Evolutionary conservation across 1,140 invertebrate genomes (phyloP).

Genomic region (Drepana arcuata): DNA sequence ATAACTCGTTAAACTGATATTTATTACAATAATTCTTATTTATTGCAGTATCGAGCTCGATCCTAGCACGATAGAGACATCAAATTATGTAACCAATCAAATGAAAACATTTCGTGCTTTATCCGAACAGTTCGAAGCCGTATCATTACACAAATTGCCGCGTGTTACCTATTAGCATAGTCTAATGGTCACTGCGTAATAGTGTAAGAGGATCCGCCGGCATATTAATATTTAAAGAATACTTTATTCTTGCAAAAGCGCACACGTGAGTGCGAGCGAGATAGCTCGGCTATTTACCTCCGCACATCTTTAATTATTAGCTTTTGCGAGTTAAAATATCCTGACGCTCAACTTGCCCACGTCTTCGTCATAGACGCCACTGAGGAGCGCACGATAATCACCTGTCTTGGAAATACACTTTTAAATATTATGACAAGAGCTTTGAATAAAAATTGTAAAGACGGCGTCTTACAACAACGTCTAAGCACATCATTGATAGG

Average conservation of each 20-base stretch:
- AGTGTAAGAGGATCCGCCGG: slow-evolving; percentile 22
- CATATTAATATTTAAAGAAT: slow-evolving; percentile 36
- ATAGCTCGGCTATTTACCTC: slow-evolving; percentile 48
- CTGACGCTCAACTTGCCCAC: slow-evolving; percentile 24
- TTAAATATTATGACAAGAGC: too few relatives aligned
- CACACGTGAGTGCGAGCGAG: slow-evolving; percentile 32
- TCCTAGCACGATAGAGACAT: slow-evolving; percentile 21
- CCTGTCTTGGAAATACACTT: too few relatives aligned
- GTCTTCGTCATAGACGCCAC: slow-evolving; percentile 21
- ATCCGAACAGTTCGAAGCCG: slow-evolving; percentile 8
- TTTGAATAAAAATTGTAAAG: too few relatives aligned
- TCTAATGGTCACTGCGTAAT: slow-evolving; percentile 24
- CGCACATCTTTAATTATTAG: slow-evolving; percentile 54
- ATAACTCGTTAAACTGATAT: slow-evolving; percentile 18
- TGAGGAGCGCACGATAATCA: slow-evolving; percentile 19
- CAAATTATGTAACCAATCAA: slow-evolving; percentile 14
- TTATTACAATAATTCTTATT: slow-evolving; percentile 17
- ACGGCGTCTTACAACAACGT: too few relatives aligned
- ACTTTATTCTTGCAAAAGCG: slow-evolving; percentile 34
- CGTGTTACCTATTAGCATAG: slow-evolving; percentile 26
- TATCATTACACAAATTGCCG: slow-evolving; percentile 24
- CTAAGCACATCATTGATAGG: slow-evolving; percentile 40
- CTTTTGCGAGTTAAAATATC: slow-evolving; percentile 46
- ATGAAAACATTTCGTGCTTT: slow-evolving; percentile 5
- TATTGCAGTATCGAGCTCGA: slow-evolving; percentile 12